Evolutionary conservation across 2,113 vertebrate species (phyloP).

Genomic region (Chinchilla lanigera): DNA sequence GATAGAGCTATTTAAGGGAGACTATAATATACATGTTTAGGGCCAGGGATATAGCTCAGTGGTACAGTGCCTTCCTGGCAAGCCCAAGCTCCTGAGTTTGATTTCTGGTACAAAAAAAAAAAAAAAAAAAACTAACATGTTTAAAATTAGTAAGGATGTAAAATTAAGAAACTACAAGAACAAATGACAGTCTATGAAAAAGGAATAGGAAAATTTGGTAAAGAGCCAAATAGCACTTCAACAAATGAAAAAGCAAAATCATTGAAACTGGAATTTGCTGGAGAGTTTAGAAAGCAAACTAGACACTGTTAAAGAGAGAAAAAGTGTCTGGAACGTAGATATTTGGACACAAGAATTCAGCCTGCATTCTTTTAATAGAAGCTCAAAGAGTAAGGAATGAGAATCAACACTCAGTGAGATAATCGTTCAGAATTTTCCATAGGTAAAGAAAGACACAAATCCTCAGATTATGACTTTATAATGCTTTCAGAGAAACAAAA

Average conservation of each 20-base stretch:
- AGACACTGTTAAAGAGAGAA: neutral
- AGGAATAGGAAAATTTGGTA: neutral
- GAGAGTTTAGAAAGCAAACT: neutral
- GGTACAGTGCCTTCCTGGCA: too few species aligned
- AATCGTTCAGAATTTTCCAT: neutral
- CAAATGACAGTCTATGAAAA: neutral
- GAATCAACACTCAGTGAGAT: neutral
- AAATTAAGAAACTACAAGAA: neutral
- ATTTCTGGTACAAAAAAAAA: too few species aligned
- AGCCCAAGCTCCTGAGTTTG: too few species aligned
- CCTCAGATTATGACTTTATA: neutral
- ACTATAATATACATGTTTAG: neutral
- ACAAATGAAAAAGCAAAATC: slow-evolving; percentile 22
- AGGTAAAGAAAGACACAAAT: neutral
- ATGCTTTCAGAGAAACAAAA: neutral
- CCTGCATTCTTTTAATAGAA: neutral
- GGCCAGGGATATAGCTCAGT: too few species aligned
- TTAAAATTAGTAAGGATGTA: slow-evolving; percentile 2
- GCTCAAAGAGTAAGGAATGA: neutral
- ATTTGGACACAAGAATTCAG: neutral
- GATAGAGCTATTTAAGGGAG: neutral
- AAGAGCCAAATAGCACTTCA: neutral
- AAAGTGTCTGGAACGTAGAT: neutral
- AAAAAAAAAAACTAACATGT: too few species aligned
- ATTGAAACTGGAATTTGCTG: neutral